phyloP scores from a whole-genome alignment of 1,140 invertebrate genomes.

The Vanessa atalanta region DNA sequence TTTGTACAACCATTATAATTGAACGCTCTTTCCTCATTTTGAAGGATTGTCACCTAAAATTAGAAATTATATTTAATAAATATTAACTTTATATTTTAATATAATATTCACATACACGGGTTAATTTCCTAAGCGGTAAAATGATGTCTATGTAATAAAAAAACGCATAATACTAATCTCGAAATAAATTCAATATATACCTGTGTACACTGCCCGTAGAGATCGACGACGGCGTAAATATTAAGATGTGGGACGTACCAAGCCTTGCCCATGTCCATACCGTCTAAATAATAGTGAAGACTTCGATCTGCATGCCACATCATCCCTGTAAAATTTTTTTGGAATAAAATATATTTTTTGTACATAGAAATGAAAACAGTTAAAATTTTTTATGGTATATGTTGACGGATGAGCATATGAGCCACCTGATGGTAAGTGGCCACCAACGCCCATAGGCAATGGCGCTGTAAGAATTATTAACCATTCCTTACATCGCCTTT shows the following conservation, averaged over 20 bases:
- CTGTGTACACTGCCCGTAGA: conserved; percentile 97
- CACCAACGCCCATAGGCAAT: too few species aligned
- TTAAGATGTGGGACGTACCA: conserved; percentile 90
- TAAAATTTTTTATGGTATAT: too few species aligned
- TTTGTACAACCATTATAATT: conserved; percentile 67
- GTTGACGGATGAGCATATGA: too few species aligned
- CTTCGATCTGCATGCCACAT: conserved; percentile 92
- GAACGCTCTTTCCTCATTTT: conserved; percentile 65
- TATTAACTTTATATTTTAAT: background rate
- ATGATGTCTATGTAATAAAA: too few species aligned
- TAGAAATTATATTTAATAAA: background rate
- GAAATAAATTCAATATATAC: conserved; percentile 74
- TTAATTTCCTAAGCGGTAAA: too few species aligned
- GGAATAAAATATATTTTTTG: too few species aligned
- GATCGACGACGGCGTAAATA: conserved; percentile 96
- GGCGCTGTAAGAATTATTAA: too few species aligned
- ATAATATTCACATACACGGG: too few species aligned
- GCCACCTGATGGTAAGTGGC: too few species aligned
- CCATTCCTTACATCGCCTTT: too few species aligned
- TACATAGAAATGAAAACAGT: too few species aligned
- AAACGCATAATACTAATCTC: too few species aligned
- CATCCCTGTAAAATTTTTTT: conserved; percentile 80
- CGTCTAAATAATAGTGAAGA: conserved; percentile 95
- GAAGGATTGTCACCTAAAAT: conserved; percentile 64
- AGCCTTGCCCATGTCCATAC: conserved; percentile 93